These are phyloP conservation scores for Hyppa rectilinea DNA, from an alignment of 2,888 invertebrate species.

Conservation along the genomic window DNA sequence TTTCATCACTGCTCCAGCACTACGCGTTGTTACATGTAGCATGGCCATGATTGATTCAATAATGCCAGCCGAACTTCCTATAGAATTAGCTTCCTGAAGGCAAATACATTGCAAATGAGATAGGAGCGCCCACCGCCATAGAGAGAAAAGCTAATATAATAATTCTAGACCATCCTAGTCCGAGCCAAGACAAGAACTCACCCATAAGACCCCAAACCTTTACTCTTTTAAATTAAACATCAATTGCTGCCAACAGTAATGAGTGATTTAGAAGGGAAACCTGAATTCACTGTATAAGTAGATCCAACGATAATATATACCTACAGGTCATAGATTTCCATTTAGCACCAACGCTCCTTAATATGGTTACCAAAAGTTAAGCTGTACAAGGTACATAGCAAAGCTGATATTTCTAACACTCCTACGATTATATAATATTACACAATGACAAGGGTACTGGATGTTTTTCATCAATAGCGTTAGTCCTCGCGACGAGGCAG, in stretches of 20 bases:
- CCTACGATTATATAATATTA: slow-evolving; percentile 13
- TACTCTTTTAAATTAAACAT: background rate
- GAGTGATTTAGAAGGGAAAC: background rate
- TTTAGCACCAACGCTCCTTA: slow-evolving; percentile 33
- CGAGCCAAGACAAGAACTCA: slow-evolving; percentile 23
- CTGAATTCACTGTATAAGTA: slow-evolving; percentile 29
- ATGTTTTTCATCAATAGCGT: slow-evolving; percentile 13
- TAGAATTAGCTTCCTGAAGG: slow-evolving; percentile 33
- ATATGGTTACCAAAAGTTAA: slow-evolving; percentile 38
- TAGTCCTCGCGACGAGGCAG: background rate
- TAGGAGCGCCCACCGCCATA: slow-evolving; percentile 24
- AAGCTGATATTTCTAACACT: slow-evolving; percentile 36
- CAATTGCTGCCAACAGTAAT: slow-evolving; percentile 25
- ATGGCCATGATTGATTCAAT: slow-evolving; percentile 12
- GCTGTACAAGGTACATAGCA: slow-evolving; percentile 30
- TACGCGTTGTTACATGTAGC: background rate
- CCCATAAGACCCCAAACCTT: slow-evolving; percentile 30
- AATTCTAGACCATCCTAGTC: slow-evolving; percentile 11
- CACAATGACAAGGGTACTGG: slow-evolving; percentile 1
- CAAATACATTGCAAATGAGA: slow-evolving; percentile 10
- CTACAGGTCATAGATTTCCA: slow-evolving; percentile 30
- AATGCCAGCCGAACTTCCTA: background rate
- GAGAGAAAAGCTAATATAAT: slow-evolving; percentile 11
- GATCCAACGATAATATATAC: slow-evolving; percentile 26
- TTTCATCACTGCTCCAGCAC: slow-evolving; percentile 12